Evolutionary conservation across 2,797 vertebrate species (phyloP).

Genomic region (Chromobotia macracanthus): DNA sequence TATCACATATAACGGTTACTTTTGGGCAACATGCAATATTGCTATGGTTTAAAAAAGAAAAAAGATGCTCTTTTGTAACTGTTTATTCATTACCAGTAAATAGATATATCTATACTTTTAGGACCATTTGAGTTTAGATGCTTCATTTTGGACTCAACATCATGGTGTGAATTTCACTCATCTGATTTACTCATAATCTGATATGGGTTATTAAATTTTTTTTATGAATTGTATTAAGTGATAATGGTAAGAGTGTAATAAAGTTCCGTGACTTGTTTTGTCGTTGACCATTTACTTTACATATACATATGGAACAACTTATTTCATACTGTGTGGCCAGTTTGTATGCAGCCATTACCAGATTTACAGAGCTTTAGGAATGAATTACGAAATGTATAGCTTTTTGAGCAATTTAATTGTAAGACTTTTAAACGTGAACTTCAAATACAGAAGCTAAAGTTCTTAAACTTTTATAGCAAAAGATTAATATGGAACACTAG

Average conservation of each 20-base stretch:
- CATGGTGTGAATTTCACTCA: conserved; percentile 32
- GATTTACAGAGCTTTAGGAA: not conserved
- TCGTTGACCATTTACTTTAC: not conserved
- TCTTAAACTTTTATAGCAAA: no score
- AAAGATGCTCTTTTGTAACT: conserved; percentile 36
- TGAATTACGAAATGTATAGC: not conserved
- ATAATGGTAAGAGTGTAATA: conserved; percentile 48
- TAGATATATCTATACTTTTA: conserved; percentile 42
- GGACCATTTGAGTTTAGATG: conserved; percentile 35
- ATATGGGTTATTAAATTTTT: conserved; percentile 41
- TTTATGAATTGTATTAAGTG: conserved; percentile 53
- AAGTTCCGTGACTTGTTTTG: not conserved
- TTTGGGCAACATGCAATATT: conserved; percentile 50
- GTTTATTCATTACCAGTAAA: conserved; percentile 25
- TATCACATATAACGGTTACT: conserved; percentile 26
- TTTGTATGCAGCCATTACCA: not conserved
- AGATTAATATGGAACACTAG: no score
- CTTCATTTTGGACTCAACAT: conserved; percentile 34
- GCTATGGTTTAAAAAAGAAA: conserved; percentile 14
- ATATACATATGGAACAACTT: not conserved
- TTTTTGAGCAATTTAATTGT: no score
- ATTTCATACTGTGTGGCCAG: not conserved
- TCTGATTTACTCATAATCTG: conserved; percentile 37
- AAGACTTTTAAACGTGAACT: no score
- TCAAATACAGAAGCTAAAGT: no score